Evolutionary conservation across 2,797 vertebrate species (phyloP).

Genomic region (Myoxocephalus aenaeus): DNA sequence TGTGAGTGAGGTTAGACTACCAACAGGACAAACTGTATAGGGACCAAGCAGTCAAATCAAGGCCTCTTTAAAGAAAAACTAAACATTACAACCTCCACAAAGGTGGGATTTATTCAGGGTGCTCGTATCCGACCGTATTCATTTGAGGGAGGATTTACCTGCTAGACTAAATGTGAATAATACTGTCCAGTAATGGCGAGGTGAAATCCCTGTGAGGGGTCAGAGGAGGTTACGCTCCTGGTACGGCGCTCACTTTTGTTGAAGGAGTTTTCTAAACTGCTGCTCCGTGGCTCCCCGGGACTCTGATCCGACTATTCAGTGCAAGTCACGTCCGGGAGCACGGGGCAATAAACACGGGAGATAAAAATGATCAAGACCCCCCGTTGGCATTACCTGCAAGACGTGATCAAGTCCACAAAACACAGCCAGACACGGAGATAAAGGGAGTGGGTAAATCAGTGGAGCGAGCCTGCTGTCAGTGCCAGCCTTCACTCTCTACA

Average conservation of each 20-base stretch:
- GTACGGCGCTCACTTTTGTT: background rate
- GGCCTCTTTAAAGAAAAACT: background rate
- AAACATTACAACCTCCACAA: background rate
- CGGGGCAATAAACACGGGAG: slow-evolving; percentile 45
- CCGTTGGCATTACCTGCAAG: slow-evolving; percentile 47
- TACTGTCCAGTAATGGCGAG: background rate
- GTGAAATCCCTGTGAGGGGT: background rate
- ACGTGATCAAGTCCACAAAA: slow-evolving; percentile 54
- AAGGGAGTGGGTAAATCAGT: slow-evolving; percentile 54
- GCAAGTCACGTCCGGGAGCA: slow-evolving; percentile 43
- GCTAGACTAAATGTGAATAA: background rate
- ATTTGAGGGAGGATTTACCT: background rate
- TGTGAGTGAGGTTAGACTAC: background rate
- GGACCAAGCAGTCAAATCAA: background rate
- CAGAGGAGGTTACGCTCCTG: background rate
- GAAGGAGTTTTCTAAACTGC: slow-evolving; percentile 1
- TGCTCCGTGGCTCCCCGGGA: slow-evolving; percentile 13
- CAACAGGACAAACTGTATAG: background rate
- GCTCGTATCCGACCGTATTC: background rate
- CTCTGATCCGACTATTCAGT: slow-evolving; percentile 7
- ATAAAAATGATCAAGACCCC: slow-evolving; percentile 67
- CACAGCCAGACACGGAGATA: slow-evolving; percentile 44
- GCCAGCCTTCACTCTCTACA: slow-evolving; percentile 22
- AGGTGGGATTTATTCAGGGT: background rate
- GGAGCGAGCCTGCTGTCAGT: slow-evolving; percentile 8